Evolutionary conservation across 2,113 vertebrate genomes (phyloP).

Genomic region (Callocephalon fimbriatum): DNA sequence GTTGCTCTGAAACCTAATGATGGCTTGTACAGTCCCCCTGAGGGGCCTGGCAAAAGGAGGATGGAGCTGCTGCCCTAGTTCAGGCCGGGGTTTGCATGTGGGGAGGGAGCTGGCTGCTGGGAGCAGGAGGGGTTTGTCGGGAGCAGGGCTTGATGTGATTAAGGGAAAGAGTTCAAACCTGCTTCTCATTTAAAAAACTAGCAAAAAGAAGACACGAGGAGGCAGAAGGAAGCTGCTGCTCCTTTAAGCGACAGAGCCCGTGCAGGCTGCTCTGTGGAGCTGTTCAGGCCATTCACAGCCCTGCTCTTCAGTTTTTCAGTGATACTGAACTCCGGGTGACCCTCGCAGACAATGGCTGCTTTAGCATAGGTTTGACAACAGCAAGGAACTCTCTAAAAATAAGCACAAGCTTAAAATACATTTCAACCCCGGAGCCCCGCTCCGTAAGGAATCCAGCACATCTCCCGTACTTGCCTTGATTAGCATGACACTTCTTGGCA

Average conservation of each 20-base stretch:
- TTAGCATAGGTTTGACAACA: slow-evolving; percentile 74
- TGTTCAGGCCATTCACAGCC: slow-evolving; percentile 5
- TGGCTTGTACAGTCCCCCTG: not conserved
- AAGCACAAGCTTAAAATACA: slow-evolving; percentile 73
- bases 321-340: slow-evolving; percentile 78
- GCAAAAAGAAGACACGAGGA: not conserved
- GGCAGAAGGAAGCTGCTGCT: not conserved
- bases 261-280: slow-evolving; percentile 23
- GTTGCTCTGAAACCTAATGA: not conserved
- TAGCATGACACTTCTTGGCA: slow-evolving; percentile 57
- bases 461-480: slow-evolving; percentile 49
- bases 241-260: slow-evolving; percentile 41
- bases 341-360: slow-evolving; percentile 73
- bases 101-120: not conserved
- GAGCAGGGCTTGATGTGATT: not conserved
- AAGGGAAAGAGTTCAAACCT: not conserved
- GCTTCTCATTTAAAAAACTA: not conserved
- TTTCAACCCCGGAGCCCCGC: slow-evolving; percentile 56
- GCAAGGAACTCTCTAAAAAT: slow-evolving; percentile 70
- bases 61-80: not conserved
- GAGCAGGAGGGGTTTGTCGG: not conserved
- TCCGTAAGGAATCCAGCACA: slow-evolving; percentile 53
- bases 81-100: not conserved
- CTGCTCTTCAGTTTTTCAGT: slow-evolving; percentile 42
- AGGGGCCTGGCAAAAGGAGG: not conserved